phyloP scores from a whole-genome alignment of 2,797 vertebrate genomes.

The Muraenolepis orangiensis region DNA sequence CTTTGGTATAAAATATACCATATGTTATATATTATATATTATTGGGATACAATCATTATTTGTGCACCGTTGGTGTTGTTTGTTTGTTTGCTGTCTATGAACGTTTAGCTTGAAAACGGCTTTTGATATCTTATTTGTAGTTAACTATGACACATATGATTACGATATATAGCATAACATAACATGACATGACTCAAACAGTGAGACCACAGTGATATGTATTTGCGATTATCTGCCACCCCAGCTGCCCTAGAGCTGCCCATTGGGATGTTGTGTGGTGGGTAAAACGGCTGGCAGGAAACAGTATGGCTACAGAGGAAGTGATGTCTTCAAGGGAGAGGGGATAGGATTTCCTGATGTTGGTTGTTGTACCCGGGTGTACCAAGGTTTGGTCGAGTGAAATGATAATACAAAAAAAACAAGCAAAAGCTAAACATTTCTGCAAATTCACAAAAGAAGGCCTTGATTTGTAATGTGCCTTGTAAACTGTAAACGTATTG shows the following conservation, averaged over 20 bases:
- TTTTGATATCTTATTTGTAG: neutral
- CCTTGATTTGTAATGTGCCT: neutral
- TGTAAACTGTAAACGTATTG: neutral
- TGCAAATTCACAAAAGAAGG: neutral
- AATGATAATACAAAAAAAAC: neutral
- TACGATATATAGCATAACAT: neutral
- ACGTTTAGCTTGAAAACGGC: neutral
- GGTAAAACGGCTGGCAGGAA: neutral
- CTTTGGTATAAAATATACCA: too few relatives aligned
- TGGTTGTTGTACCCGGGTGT: neutral
- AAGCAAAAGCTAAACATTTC: neutral
- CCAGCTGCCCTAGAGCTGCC: neutral
- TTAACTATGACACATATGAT: neutral
- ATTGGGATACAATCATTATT: neutral
- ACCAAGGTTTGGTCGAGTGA: neutral
- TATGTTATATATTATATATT: too few relatives aligned
- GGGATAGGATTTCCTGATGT: neutral
- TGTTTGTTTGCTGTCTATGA: neutral
- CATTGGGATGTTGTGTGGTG: neutral
- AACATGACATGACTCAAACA: too few relatives aligned
- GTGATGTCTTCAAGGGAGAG: neutral
- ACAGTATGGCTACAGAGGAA: neutral
- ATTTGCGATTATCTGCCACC: neutral
- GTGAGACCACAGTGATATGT: neutral
- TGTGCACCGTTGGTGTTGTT: neutral